A percentile compares a stretch with the other conserved stretches of the same genome.
Conservation (phyloP, 2,888 invertebrate species). For the Tachina fera region DNA sequence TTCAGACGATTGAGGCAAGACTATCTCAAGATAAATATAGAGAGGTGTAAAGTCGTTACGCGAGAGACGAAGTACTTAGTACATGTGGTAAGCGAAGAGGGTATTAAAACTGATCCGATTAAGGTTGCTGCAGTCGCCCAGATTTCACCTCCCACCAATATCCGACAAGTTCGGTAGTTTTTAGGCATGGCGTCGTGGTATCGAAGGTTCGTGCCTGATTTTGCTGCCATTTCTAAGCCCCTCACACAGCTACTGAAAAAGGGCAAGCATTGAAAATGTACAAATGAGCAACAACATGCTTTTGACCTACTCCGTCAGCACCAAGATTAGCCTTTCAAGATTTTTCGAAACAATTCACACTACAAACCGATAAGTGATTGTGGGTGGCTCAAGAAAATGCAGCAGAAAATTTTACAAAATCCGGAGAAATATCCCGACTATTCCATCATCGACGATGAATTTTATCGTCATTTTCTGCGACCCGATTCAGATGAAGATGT, state of each 20-base stretch:
- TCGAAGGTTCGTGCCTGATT: neutral
- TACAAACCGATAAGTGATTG: no score
- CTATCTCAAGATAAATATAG: neutral
- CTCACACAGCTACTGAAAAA: neutral
- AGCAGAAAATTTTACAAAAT: no score
- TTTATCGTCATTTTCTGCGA: no score
- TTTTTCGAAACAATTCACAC: no score
- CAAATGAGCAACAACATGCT: neutral
- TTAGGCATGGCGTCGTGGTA: neutral
- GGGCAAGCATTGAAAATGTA: constrained; percentile 4
- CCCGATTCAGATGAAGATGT: no score
- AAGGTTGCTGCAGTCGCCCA: neutral
- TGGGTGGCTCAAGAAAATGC: no score
- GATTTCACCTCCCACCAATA: neutral
- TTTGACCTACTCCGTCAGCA: neutral
- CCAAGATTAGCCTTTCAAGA: no score
- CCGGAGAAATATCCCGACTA: no score
- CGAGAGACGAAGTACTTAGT: neutral
- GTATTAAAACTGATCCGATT: neutral
- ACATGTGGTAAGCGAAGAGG: neutral
- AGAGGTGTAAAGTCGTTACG: neutral
- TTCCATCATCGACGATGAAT: no score
- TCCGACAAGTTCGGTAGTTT: neutral
- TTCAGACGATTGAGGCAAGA: neutral
- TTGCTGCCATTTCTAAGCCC: neutral